These are phyloP conservation scores for Rhinoderma darwinii DNA, from an alignment of 2,113 vertebrate genomes.

Conservation along the genomic window DNA sequence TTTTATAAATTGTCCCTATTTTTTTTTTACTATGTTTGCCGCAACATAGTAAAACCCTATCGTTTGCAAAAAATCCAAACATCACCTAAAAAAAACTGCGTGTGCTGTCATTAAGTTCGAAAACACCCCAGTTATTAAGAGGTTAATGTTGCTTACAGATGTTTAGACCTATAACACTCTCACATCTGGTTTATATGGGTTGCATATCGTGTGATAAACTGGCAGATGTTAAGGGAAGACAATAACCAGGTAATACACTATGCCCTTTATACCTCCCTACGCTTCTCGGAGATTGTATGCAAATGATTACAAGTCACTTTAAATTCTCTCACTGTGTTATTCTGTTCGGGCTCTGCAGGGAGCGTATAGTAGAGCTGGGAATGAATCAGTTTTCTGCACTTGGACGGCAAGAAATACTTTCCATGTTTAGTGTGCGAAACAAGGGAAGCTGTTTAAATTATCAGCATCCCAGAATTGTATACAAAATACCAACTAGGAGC, in stretches of 20 bases:
- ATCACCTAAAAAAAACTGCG: too few relatives aligned
- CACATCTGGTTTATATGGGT: not conserved
- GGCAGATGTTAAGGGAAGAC: not conserved
- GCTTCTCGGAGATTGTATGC: not conserved
- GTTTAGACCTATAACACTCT: not conserved
- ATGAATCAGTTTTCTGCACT: conserved; percentile 2
- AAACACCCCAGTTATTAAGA: not conserved
- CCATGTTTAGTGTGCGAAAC: conserved; percentile 30
- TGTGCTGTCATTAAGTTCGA: too few relatives aligned
- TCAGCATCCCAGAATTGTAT: conserved; percentile 35
- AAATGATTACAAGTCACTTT: conserved; percentile 22
- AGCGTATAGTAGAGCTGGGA: not conserved
- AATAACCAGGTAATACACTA: not conserved
- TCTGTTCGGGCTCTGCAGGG: conserved; percentile 24
- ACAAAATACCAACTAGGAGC: conserved; percentile 30
- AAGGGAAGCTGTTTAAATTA: conserved; percentile 39
- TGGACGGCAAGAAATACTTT: conserved; percentile 17
- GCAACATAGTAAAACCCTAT: too few relatives aligned
- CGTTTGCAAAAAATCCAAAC: too few relatives aligned
- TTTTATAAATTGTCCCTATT: too few relatives aligned
- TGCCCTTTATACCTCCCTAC: not conserved
- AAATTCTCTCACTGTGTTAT: conserved; percentile 7
- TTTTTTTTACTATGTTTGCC: too few relatives aligned
- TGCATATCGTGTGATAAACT: not conserved
- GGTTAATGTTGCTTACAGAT: not conserved